A percentile compares a stretch with the other conserved stretches of the same genome.
phyloP scores from a whole-genome alignment of 2,797 vertebrate species.

The Gobionotothen gibberifrons region DNA sequence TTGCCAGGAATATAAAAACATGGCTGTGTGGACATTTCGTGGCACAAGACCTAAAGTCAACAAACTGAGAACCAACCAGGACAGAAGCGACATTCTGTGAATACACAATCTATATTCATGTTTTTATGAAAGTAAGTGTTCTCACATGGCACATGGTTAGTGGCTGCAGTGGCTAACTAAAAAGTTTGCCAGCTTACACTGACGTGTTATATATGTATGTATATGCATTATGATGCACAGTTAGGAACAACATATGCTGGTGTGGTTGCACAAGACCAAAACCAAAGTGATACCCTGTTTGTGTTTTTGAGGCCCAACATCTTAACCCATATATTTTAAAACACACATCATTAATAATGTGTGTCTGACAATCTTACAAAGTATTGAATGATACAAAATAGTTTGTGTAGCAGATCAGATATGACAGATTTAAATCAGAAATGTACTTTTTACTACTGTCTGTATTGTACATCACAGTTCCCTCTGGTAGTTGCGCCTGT shows the following conservation, averaged over 20 bases:
- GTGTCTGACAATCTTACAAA: too few species aligned
- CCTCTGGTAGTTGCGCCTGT: too few species aligned
- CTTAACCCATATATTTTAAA: too few species aligned
- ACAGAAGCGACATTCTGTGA: constrained; percentile 28
- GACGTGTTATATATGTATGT: not conserved
- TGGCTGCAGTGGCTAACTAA: not conserved
- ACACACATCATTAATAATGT: too few species aligned
- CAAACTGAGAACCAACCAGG: constrained; percentile 19
- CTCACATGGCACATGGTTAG: not conserved
- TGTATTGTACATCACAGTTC: too few species aligned
- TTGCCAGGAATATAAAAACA: constrained; percentile 44
- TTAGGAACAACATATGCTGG: too few species aligned
- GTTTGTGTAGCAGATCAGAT: too few species aligned
- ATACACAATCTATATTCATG: constrained; percentile 12
- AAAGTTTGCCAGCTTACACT: not conserved
- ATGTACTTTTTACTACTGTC: too few species aligned
- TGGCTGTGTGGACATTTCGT: constrained; percentile 34
- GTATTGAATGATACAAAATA: too few species aligned
- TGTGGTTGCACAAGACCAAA: constrained; percentile 1
- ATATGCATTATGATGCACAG: not conserved
- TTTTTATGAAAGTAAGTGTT: not conserved
- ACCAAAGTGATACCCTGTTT: not conserved
- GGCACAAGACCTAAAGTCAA: constrained; percentile 39
- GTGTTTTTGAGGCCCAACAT: not conserved
- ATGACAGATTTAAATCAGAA: too few species aligned